Evolutionary conservation across 2,888 invertebrate genomes (phyloP), one percentile per base, ranked within the genome.

Genomic region (Liposcelis brunnea): DNA sequence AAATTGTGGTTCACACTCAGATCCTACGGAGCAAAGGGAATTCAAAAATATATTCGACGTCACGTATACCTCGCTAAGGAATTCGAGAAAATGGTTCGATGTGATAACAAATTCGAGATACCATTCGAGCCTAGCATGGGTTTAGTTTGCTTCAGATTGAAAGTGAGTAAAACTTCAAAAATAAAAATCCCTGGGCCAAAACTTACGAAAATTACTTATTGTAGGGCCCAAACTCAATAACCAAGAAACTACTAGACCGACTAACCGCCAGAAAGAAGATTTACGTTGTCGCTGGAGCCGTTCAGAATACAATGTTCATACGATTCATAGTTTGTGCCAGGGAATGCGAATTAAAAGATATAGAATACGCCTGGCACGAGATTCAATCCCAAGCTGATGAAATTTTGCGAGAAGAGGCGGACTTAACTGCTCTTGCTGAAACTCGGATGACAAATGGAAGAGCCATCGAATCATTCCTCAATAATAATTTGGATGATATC

Each of bases 1-100:
- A 94, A 94, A 62, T 64, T 94, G 11, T 94, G 94, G 94, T 86
- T 90, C 50, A 87, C 87, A 0, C 65, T 94, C 54, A 72, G 90
- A 51, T 66, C 80, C 47, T 80, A 83, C 54, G 94, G 94, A 0
- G 74, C 79, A 2, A 75, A 80, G 56, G 84, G 86, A 2, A 64
- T 94, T 3, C 78, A 83, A 53, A 71, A 71, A 4, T 75, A 82
- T 57, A 77, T 94, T 19, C 72, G 90, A 45, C 71, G 75, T 47
- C 82, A 85, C 51, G 71, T 84, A 8, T 61, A 61, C 5, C 64
- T 93, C 50, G 91, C 94, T 0, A 68, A 78, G 52, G 67, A 79
- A 53, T 91, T 97, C 58, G 82, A 83, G 50, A 62, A 72, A 1
- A 63, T 82, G 26, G 76, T 90, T 0, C 59, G 63, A 44, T 61